Conservation (phyloP, 2,888 invertebrate species). For the Microctonus aethiopoides region DNA sequence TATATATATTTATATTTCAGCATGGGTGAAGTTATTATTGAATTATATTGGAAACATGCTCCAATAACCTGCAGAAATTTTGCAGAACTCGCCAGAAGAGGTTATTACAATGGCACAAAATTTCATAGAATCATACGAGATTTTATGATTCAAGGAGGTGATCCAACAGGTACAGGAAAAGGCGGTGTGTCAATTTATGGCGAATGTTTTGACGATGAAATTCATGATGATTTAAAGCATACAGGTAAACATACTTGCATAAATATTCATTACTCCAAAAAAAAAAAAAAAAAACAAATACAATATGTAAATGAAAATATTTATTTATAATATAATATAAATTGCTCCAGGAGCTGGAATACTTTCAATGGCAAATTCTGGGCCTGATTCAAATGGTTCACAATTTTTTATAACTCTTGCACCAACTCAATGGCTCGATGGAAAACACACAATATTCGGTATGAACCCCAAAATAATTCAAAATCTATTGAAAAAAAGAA, state of each 20-base stretch:
- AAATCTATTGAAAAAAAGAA: not conserved
- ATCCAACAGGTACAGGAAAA: conserved; percentile 96
- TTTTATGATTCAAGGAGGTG: conserved; percentile 95
- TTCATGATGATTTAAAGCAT: conserved; percentile 92
- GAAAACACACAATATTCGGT: conserved; percentile 97
- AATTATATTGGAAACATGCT: conserved; percentile 98
- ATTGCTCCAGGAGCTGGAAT: conserved; percentile 74
- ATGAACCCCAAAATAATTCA: too few relatives aligned
- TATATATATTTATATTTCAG: conserved; percentile 70
- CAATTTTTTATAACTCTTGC: conserved; percentile 98
- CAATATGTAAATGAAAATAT: too few relatives aligned
- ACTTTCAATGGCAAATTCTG: conserved; percentile 97
- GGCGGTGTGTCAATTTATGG: conserved; percentile 98
- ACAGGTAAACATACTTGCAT: too few relatives aligned
- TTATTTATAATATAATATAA: conserved; percentile 25
- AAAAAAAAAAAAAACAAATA: too few relatives aligned
- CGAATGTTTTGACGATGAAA: conserved; percentile 93
- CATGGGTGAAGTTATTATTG: conserved; percentile 92
- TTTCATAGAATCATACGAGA: conserved; percentile 96
- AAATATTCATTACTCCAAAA: too few relatives aligned
- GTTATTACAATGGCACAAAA: conserved; percentile 95
- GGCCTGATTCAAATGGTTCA: conserved; percentile 95
- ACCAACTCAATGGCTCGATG: conserved; percentile 97
- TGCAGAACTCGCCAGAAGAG: conserved; percentile 91
- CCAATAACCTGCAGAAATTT: conserved; percentile 98